These are phyloP conservation scores for Noctua pronuba DNA, from an alignment of 2,888 invertebrate species.

Conservation along the genomic window DNA sequence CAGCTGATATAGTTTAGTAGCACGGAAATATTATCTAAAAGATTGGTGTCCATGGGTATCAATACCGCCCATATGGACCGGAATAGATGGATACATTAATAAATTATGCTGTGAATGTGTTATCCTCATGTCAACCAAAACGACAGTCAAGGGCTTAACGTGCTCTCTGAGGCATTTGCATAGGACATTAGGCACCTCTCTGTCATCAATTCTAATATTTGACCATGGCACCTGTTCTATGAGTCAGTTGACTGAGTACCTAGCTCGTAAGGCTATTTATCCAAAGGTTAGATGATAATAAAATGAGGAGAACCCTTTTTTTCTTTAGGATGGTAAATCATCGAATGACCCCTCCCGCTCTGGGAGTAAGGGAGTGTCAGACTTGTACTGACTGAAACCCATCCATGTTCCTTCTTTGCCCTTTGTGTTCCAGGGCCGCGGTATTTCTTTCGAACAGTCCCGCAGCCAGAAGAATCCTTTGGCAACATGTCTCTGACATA, in stretches of 20 bases:
- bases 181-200: background rate
- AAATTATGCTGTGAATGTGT: background rate
- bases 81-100: background rate
- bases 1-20: background rate
- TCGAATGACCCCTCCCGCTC: no score
- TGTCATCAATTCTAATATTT: background rate
- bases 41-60: background rate
- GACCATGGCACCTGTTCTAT: background rate
- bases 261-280: background rate
- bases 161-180: background rate
- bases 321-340: no score
- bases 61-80: background rate
- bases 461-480: no score
- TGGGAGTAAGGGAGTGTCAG: no score
- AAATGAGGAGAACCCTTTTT: background rate
- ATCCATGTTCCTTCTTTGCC: no score
- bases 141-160: background rate
- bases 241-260: background rate
- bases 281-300: background rate
- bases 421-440: no score
- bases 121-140: slow-evolving; percentile 27
- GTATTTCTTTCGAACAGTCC: no score
- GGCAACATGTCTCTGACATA: background rate
- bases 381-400: no score
- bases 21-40: background rate